Percentiles rank a stretch among this genome's conserved stretches.
These are phyloP conservation scores for Lepeophtheirus salmonis DNA, from an alignment of 1,140 invertebrate genomes.

Conservation along the genomic window DNA sequence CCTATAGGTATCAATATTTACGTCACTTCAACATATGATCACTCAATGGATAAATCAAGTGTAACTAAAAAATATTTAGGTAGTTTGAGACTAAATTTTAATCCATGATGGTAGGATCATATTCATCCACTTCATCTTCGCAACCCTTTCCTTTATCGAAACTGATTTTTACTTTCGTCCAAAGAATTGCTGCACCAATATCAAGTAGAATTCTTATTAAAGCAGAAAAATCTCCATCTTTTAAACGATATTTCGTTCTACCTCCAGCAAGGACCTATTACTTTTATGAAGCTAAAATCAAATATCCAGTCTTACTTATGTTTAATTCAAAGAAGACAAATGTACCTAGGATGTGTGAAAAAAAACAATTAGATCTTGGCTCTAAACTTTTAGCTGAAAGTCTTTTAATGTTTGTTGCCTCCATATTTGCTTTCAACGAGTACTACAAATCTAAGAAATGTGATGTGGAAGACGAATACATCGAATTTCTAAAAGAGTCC, in stretches of 20 bases:
- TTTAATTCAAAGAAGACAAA: background rate
- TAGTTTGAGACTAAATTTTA: background rate
- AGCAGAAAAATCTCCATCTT: background rate
- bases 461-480: background rate
- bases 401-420: background rate
- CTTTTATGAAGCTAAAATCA: background rate
- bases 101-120: background rate
- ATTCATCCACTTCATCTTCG: background rate
- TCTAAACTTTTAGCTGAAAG: background rate
- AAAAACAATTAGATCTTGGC: background rate
- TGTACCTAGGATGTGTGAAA: background rate
- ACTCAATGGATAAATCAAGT: no score
- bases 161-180: background rate
- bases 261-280: background rate
- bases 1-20: no score
- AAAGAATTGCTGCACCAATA: background rate
- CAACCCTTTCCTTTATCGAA: background rate
- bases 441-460: background rate
- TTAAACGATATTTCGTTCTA: background rate
- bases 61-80: background rate
- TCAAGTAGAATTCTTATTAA: background rate
- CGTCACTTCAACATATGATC: no score
- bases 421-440: background rate
- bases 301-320: background rate
- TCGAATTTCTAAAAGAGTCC: background rate